A percentile compares a stretch with the other conserved stretches of the same genome.
These are phyloP conservation scores for Thalpophila matura DNA, from an alignment of 2,888 invertebrate genomes.

Conservation along the genomic window DNA sequence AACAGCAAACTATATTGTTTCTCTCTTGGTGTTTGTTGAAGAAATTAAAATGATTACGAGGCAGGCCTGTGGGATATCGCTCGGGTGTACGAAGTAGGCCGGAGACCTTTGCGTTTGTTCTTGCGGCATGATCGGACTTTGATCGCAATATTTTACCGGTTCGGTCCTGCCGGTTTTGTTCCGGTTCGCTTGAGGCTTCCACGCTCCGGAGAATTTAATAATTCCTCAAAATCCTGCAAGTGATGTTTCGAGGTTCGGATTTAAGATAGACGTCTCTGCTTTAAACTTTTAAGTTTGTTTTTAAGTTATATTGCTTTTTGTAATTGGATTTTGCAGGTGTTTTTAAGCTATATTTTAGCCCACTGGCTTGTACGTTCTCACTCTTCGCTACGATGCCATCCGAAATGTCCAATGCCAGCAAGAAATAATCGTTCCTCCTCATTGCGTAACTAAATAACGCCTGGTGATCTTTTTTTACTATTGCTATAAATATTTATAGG, in stretches of 20 bases:
- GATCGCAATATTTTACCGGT: constrained; percentile 76
- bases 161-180: constrained; percentile 70
- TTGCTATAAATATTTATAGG: too few species aligned
- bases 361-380: background rate
- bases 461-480: background rate
- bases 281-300: constrained; percentile 57
- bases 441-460: background rate
- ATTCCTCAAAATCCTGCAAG: constrained; percentile 75
- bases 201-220: constrained; percentile 75
- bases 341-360: background rate
- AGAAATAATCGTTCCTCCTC: background rate
- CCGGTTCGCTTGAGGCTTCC: constrained; percentile 68
- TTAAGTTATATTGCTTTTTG: constrained; percentile 27
- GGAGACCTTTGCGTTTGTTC: constrained; percentile 63
- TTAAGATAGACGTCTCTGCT: constrained; percentile 60
- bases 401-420: background rate
- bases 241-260: constrained; percentile 73
- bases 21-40: constrained; percentile 19
- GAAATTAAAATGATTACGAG: constrained; percentile 23
- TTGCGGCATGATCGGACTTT: constrained; percentile 69
- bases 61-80: constrained; percentile 3
- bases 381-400: background rate
- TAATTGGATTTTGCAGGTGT: constrained; percentile 4
- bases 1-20: constrained; percentile 1
- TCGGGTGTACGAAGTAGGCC: background rate